Evolutionary conservation across 1,140 invertebrate species (phyloP).

Genomic region (Neodiprion virginianus): DNA sequence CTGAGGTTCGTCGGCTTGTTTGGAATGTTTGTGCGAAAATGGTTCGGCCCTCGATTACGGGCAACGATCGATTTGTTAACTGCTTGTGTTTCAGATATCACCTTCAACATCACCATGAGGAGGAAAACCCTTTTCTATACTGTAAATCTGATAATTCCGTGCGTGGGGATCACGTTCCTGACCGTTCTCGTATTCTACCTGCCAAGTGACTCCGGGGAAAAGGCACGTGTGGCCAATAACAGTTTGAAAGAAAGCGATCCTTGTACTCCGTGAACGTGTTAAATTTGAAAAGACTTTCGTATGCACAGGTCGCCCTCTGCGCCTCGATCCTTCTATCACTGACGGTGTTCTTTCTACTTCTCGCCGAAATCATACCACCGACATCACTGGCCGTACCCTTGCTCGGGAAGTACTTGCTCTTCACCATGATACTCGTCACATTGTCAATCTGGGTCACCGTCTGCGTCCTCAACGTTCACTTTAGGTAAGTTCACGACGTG

Average conservation of each 20-base stretch:
- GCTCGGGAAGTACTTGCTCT: conserved; percentile 93
- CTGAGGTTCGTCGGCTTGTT: neutral
- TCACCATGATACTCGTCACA: conserved; percentile 98
- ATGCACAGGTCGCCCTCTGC: conserved; percentile 81
- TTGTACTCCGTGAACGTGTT: neutral
- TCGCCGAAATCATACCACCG: conserved; percentile 97
- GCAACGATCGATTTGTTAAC: neutral
- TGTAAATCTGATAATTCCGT: conserved; percentile 89
- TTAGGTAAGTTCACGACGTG: conserved; percentile 76
- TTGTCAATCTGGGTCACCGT: conserved; percentile 97
- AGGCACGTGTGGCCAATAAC: conserved; percentile 63
- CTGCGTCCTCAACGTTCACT: conserved; percentile 96
- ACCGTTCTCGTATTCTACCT: conserved; percentile 96
- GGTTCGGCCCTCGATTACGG: too few species aligned
- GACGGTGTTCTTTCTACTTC: conserved; percentile 97
- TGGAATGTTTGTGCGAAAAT: too few species aligned
- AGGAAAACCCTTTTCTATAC: conserved; percentile 92
- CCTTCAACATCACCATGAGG: conserved; percentile 94
- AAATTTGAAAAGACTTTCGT: conserved; percentile 18
- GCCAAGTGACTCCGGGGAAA: conserved; percentile 95
- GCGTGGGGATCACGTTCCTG: conserved; percentile 90
- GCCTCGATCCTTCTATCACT: conserved; percentile 98
- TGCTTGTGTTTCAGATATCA: conserved; percentile 78
- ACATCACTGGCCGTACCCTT: conserved; percentile 97
- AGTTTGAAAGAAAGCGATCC: neutral